These are phyloP conservation scores for Cyprinella venusta DNA, from an alignment of 2,797 vertebrate genomes.

Conservation along the genomic window DNA sequence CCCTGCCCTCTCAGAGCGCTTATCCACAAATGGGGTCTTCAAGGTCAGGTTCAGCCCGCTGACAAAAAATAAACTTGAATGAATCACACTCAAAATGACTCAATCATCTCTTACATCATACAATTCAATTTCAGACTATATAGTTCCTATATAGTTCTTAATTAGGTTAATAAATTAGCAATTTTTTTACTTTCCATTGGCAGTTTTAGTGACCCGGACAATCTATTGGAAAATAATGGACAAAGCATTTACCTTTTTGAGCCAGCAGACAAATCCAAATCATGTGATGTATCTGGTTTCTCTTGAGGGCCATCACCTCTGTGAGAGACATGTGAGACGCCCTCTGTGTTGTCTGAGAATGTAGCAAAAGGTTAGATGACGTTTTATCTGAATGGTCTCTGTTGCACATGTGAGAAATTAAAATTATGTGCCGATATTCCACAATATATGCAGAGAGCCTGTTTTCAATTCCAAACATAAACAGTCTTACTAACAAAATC, in stretches of 20 bases:
- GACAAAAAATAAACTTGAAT: slow-evolving; percentile 50
- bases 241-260: slow-evolving; percentile 42
- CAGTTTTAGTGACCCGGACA: neutral
- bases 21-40: slow-evolving; percentile 73
- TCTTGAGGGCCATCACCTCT: slow-evolving; percentile 8
- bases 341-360: slow-evolving; percentile 9
- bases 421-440: neutral
- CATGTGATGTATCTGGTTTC: slow-evolving; percentile 33
- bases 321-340: neutral
- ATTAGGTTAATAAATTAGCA: neutral
- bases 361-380: slow-evolving; percentile 39
- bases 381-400: slow-evolving; percentile 11
- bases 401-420: slow-evolving; percentile 43
- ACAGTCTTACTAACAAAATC: neutral
- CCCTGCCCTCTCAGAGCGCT: slow-evolving; percentile 65
- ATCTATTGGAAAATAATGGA: neutral
- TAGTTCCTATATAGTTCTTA: neutral
- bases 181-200: neutral
- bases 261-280: slow-evolving; percentile 42
- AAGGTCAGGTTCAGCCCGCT: slow-evolving; percentile 74
- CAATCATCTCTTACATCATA: neutral
- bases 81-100: neutral
- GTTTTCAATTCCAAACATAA: slow-evolving; percentile 53
- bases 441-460: slow-evolving; percentile 18
- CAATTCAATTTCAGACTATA: neutral